Conservation (phyloP, 2,113 vertebrate genomes). For the Crotalus helleri region DNA sequence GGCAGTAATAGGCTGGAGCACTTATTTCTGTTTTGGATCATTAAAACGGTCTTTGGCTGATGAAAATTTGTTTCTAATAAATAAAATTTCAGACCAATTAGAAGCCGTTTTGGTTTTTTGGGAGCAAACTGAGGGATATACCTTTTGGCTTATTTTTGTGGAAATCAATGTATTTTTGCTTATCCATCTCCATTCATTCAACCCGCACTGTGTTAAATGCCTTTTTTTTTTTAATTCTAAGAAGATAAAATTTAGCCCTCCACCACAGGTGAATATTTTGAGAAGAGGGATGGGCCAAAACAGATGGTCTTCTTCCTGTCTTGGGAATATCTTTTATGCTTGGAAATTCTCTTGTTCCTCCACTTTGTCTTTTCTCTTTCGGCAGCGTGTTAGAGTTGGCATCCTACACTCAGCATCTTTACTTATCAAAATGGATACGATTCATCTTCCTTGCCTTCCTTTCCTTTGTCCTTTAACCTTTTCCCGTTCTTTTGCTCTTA, state of each 20-base stretch:
- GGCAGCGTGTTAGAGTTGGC: not conserved
- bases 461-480: conserved; percentile 1
- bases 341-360: not conserved
- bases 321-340: conserved; percentile 10
- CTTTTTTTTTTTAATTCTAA: conserved; percentile 13
- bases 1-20: conserved; percentile 78
- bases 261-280: conserved; percentile 9
- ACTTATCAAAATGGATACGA: conserved; percentile 11
- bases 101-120: conserved; percentile 7
- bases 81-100: conserved; percentile 66
- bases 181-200: conserved; percentile 8
- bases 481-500: conserved; percentile 36
- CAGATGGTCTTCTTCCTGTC: not conserved
- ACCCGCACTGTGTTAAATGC: conserved; percentile 22
- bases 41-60: conserved; percentile 68
- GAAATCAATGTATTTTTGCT: conserved; percentile 6
- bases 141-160: conserved; percentile 1
- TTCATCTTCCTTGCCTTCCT: not conserved
- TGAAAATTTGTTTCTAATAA: conserved; percentile 68
- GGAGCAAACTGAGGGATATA: conserved; percentile 12
- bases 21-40: conserved; percentile 75
- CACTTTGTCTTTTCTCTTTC: not conserved
- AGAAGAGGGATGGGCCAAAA: not conserved
- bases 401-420: not conserved
- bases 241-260: conserved; percentile 32